Base-by-base conservation (phyloP, 2,797 vertebrate genomes). In the Thunnus albacares region DNA sequence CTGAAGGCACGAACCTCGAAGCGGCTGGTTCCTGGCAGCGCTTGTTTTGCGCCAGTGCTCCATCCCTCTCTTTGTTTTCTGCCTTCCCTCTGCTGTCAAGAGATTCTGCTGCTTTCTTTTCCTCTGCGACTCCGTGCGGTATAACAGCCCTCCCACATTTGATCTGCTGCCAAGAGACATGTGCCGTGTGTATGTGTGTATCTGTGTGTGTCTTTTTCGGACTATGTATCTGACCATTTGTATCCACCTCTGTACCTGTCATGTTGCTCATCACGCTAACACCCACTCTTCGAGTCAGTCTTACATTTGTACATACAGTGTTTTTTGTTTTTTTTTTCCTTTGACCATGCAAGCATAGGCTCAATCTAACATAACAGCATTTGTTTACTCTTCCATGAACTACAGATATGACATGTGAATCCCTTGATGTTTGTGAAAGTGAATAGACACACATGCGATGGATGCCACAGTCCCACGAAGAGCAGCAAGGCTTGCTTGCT, bases 71-170 rank as follows among this genome's bases (percentile, higher is more conserved):
- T 90, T 83, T 90, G 61, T 82, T 81, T 84, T 70, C 62, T 66
- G 52, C 35, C 58, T 82, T 71, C 66, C 77, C 79, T 85, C 79
- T 83, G 77, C 82, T 86, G 83, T 89, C 88, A 82, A 51, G 89
- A 88, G 73, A 89, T 80, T 71, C 70, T 47, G 65, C 69, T 59
- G 72, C 75, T 66, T 79, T 89, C 80, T 86, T 78, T 83, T 77
- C 73, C 47, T 53, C 55, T 4, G 45, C 30, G 66, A 77, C 81
- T 83, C 77, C 47, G 30, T 15, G 41, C 60, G 35, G 81, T 83
- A 89, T 90, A 90, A 85, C 87, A 83, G 87, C 83, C 85, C 84
- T 90, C 91, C 92, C 79, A 88, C 86, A 71, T 91, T 74, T 90
- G 79, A 90, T 92, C 82, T 55, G 77, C 87, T 63, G 79, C 91